Evolutionary conservation across 2,113 vertebrate species (phyloP), one percentile per base, ranked within the genome.

Genomic region (Siniperca chuatsi): DNA sequence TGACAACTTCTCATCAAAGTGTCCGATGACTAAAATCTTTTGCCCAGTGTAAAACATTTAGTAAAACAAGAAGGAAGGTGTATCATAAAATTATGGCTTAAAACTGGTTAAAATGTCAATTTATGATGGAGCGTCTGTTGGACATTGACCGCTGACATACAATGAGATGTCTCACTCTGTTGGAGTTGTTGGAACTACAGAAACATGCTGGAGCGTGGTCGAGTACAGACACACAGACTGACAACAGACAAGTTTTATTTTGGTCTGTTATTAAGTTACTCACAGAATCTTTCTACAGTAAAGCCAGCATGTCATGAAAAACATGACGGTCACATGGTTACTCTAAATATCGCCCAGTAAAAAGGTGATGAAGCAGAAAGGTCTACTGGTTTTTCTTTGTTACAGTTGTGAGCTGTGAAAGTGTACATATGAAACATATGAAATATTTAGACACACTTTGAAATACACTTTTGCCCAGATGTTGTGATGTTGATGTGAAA

Each of bases 401-500:
- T 20, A 35, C 16, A 35, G 18, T 2, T 29, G 29, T 29, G 67
- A 52, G 33, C 23, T 2, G 13, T 44, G 46, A 52, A 50, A n/a
- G 2, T 55, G 20, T 46, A 35, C 37, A 55, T 46, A n/a, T 37
- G 5, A 29, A 57, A 35, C 37, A 55, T 46, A n/a, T 37, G 5
- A 29, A 33, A 48, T 35, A n/a, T 57, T 42, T 13, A 12, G 13
- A 35, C 9, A 42, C 20, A 57, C 52, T 29, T 1, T 44, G 15
- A 37, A 37, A 35, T 13, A 35, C 37, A 75, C 37, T 42, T 71
- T 29, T 4, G 1, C 15, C 37, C 48, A 55, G 4, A n/a, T 62
- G 21, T 50, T 68, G 8, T 33, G n/a, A 60, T 60, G 23, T 52
- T 82, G 23, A 62, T 55, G 12, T 76, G 35, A 50, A 57, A 73